phyloP scores from a whole-genome alignment of 2,113 vertebrate genomes.

The Chaetodon auriga region DNA sequence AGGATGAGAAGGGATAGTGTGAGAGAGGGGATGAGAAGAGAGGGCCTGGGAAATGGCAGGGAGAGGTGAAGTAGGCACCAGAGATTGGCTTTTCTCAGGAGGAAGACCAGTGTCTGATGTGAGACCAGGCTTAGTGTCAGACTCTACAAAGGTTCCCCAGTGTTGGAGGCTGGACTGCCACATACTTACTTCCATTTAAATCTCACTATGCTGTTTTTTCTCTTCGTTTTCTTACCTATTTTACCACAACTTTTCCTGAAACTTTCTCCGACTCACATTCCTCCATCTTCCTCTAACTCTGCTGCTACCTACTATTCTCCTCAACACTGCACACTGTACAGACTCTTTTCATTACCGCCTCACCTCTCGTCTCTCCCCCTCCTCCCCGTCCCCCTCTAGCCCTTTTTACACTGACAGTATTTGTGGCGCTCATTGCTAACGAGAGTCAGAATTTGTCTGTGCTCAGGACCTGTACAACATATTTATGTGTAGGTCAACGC shows the following conservation, averaged over 20 bases:
- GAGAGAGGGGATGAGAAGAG: slow-evolving; percentile 51
- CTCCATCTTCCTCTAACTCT: slow-evolving; percentile 13
- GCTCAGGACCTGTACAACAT: slow-evolving; percentile 79
- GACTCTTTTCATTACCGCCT: slow-evolving; percentile 50
- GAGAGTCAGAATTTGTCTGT: slow-evolving; percentile 84
- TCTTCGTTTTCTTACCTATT: slow-evolving; percentile 30
- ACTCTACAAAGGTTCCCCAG: slow-evolving; percentile 50
- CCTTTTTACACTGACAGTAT: slow-evolving; percentile 64
- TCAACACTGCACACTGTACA: slow-evolving; percentile 16
- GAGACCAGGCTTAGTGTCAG: slow-evolving; percentile 58
- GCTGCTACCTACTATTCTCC: slow-evolving; percentile 30
- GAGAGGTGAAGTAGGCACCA: slow-evolving; percentile 47
- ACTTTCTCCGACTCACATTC: slow-evolving; percentile 41
- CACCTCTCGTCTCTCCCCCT: slow-evolving; percentile 22
- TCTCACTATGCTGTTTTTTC: slow-evolving; percentile 11
- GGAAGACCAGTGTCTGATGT: slow-evolving; percentile 49
- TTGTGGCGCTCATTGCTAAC: slow-evolving; percentile 77
- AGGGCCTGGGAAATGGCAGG: slow-evolving; percentile 75
- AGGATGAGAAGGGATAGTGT: slow-evolving; percentile 58
- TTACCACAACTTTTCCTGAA: slow-evolving; percentile 32
- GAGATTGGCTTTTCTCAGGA: slow-evolving; percentile 64
- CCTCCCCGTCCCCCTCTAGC: slow-evolving; percentile 11
- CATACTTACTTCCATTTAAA: slow-evolving; percentile 26
- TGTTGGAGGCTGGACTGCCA: slow-evolving; percentile 28
- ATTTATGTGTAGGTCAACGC: slow-evolving; percentile 86